Conservation (phyloP, 2,797 vertebrate genomes). For the Amazona ochrocephala region DNA sequence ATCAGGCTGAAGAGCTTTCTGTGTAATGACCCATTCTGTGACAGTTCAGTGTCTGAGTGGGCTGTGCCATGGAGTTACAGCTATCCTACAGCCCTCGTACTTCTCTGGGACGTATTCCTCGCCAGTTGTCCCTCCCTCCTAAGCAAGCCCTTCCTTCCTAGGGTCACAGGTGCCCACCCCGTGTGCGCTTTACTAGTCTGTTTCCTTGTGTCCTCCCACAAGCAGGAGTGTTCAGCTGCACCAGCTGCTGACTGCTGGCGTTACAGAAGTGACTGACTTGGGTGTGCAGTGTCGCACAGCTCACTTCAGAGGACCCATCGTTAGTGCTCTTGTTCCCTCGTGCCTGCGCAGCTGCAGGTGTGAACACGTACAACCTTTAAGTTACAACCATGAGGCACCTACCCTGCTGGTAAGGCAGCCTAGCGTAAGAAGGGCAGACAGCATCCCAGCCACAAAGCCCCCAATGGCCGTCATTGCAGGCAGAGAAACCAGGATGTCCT, state of each 20-base stretch:
- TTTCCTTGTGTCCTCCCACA: not conserved
- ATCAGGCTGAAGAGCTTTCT: not conserved
- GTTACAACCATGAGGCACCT: not conserved
- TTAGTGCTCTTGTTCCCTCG: not conserved
- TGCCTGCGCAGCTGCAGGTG: not conserved
- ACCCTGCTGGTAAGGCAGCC: not conserved
- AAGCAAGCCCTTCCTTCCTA: not conserved
- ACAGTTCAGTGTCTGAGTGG: fast-evolving
- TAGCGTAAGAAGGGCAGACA: fast-evolving
- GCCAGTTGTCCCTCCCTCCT: not conserved
- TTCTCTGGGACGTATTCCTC: not conserved
- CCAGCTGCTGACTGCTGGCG: not conserved
- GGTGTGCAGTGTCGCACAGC: not conserved
- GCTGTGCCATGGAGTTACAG: fast-evolving
- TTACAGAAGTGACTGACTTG: not conserved
- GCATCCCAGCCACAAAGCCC: not conserved
- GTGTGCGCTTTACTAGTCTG: not conserved
- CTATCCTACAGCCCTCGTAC: not conserved
- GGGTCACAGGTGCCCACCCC: not conserved
- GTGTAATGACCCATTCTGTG: not conserved
- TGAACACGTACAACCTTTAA: fast-evolving
- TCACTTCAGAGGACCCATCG: fast-evolving
- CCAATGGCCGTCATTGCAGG: not conserved
- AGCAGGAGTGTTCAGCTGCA: not conserved
- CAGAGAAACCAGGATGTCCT: not conserved